Conservation (phyloP, 2,797 vertebrate species). For the Coracias cyanogaster region DNA sequence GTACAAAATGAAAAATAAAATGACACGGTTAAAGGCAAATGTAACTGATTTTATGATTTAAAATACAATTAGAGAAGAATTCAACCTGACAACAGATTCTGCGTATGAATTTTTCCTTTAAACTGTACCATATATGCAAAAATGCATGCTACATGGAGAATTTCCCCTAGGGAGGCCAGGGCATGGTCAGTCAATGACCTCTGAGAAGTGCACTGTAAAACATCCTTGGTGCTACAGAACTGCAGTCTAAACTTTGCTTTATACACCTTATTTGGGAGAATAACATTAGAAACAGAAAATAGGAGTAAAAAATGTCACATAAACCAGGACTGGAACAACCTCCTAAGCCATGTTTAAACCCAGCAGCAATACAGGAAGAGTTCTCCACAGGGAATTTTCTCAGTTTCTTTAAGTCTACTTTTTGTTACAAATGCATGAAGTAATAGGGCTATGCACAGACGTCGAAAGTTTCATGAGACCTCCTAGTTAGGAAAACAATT, state of each 20-base stretch:
- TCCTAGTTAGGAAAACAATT: constrained; percentile 47
- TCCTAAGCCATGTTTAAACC: background rate
- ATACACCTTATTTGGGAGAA: background rate
- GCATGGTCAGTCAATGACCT: background rate
- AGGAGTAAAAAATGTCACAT: background rate
- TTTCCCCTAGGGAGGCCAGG: background rate
- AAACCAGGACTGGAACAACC: background rate
- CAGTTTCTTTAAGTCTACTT: background rate
- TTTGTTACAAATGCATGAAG: background rate
- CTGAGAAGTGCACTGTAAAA: background rate
- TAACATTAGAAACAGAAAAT: background rate
- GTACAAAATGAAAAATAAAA: constrained; percentile 33
- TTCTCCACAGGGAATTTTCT: background rate
- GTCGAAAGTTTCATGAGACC: background rate
- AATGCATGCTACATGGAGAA: background rate
- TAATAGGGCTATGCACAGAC: background rate
- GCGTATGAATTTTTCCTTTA: background rate
- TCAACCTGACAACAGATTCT: background rate
- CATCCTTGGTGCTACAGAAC: background rate
- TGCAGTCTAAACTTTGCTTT: background rate
- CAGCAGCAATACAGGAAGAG: background rate
- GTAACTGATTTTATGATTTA: constrained; percentile 29
- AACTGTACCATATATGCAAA: background rate
- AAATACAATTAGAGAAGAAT: constrained; percentile 46
- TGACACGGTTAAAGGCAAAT: constrained; percentile 13